Percentiles rank a stretch among this genome's conserved stretches.
These are phyloP conservation scores for Xyrauchen texanus DNA, from an alignment of 2,113 vertebrate genomes.

Conservation along the genomic window DNA sequence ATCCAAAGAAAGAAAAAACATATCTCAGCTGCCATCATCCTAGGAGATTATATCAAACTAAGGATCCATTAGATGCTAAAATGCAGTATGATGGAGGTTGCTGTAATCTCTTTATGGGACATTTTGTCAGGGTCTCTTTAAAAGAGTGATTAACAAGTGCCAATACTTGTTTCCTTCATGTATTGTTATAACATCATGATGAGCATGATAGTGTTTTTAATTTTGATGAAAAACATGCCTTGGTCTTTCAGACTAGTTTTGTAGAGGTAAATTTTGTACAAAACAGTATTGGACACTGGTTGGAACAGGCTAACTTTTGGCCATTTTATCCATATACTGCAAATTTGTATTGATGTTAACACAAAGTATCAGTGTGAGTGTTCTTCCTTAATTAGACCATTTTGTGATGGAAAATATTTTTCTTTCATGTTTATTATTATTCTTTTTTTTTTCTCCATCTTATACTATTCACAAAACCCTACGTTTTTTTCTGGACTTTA, in stretches of 20 bases:
- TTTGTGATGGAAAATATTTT: too few relatives aligned
- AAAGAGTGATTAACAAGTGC: slow-evolving; percentile 21
- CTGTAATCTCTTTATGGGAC: not conserved
- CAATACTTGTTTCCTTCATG: slow-evolving; percentile 6
- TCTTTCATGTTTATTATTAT: too few relatives aligned
- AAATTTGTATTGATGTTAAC: not conserved
- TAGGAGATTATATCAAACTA: not conserved
- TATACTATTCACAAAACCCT: not conserved
- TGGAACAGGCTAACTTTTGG: too few relatives aligned
- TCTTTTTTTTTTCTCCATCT: not conserved
- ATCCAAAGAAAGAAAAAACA: slow-evolving; percentile 28
- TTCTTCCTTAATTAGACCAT: too few relatives aligned
- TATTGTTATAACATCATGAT: slow-evolving; percentile 8
- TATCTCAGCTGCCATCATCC: too few relatives aligned
- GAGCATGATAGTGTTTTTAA: slow-evolving; percentile 16
- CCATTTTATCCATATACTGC: not conserved
- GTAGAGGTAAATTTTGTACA: too few relatives aligned
- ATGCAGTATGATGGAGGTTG: not conserved
- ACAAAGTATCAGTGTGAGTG: not conserved
- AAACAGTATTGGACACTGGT: not conserved
- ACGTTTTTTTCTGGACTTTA: not conserved
- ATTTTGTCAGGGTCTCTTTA: not conserved
- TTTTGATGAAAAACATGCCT: slow-evolving; percentile 2
- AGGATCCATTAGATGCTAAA: not conserved
- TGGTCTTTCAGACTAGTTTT: not conserved